Conservation (phyloP, 2,797 vertebrate species). For the Sebastiscus albofasciatus region DNA sequence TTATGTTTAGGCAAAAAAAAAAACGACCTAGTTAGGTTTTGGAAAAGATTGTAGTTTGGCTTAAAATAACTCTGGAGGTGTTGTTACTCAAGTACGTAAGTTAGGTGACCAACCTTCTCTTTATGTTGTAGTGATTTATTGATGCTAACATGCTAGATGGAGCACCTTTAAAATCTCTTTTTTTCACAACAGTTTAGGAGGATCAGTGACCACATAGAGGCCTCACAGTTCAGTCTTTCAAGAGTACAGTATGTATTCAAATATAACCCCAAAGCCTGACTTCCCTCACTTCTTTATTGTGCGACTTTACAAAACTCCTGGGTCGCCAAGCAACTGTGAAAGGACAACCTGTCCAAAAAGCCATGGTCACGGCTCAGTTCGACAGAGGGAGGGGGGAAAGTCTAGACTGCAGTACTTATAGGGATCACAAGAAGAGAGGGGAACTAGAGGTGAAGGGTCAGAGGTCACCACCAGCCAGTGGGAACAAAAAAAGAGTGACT, state of each 20-base stretch:
- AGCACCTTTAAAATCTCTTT: not conserved
- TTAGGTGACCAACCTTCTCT: no score
- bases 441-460: constrained; percentile 54
- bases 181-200: not conserved
- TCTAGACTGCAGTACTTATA: constrained; percentile 52
- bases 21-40: no score
- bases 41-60: no score
- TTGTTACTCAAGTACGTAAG: no score
- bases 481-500: constrained; percentile 23
- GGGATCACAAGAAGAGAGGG: constrained; percentile 33
- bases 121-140: not conserved
- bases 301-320: not conserved
- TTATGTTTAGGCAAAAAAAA: no score
- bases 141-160: not conserved
- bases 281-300: not conserved
- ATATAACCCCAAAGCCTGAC: not conserved
- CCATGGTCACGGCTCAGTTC: constrained; percentile 28
- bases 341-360: constrained; percentile 8
- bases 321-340: not conserved
- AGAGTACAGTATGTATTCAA: not conserved
- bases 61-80: no score
- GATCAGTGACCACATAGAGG: not conserved
- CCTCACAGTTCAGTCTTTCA: not conserved
- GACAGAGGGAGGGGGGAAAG: constrained; percentile 8
- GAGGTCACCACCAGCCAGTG: constrained; percentile 29